These are phyloP conservation scores for Nematostella vectensis DNA, from an alignment of 92 coral and sea anemone species.

Conservation along the genomic window DNA sequence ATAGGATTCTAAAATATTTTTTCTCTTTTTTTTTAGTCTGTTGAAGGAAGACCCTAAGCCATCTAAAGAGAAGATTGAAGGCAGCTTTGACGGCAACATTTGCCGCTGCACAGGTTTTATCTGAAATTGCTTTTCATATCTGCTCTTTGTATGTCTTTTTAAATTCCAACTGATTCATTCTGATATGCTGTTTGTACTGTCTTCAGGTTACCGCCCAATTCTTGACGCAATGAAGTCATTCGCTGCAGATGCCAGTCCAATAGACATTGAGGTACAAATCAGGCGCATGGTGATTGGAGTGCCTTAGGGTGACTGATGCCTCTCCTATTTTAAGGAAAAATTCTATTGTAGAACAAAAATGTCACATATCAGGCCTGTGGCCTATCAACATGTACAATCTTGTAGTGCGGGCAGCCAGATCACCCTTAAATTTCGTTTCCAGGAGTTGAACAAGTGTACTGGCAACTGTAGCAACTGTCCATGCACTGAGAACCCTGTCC, in stretches of 20 bases:
- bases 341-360: no score
- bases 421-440: no score
- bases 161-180: no score
- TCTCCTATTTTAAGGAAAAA: no score
- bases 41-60: constrained; percentile 55
- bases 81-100: constrained; percentile 60
- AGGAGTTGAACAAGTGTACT: constrained; percentile 31
- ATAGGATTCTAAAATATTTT: no score
- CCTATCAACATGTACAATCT: no score
- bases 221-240: constrained; percentile 75
- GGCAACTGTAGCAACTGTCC: constrained; percentile 36
- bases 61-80: constrained; percentile 49
- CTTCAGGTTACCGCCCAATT: constrained; percentile 60
- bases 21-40: constrained; percentile 25
- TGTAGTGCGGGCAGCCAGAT: no score
- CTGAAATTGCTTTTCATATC: background rate
- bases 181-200: no score
- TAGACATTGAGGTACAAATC: constrained; percentile 78
- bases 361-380: no score
- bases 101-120: constrained; percentile 67
- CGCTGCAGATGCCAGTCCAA: constrained; percentile 56
- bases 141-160: background rate
- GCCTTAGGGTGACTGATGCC: no score
- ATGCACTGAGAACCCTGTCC: constrained; percentile 21
- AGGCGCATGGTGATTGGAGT: no score